A percentile compares a stretch with the other conserved stretches of the same genome.
These are phyloP conservation scores for Burhinus oedicnemus DNA, from an alignment of 2,113 vertebrate genomes.

Conservation along the genomic window DNA sequence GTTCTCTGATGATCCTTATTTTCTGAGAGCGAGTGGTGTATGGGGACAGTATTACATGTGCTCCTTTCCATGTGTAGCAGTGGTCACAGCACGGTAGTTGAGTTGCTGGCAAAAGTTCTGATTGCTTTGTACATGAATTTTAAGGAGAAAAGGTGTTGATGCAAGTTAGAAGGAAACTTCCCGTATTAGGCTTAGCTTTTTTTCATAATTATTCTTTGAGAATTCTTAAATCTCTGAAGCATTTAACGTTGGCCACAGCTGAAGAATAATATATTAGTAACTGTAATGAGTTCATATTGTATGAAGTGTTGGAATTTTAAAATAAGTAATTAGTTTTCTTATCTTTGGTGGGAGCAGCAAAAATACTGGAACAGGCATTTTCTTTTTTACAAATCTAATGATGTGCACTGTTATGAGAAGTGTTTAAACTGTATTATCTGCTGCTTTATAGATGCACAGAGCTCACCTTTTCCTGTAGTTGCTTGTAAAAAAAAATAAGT, in stretches of 20 bases:
- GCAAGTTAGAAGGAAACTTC: neutral
- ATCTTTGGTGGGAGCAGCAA: neutral
- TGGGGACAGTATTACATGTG: accelerated
- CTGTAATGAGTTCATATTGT: neutral
- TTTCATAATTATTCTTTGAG: neutral
- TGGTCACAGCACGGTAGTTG: neutral
- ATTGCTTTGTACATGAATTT: neutral
- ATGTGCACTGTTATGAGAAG: neutral
- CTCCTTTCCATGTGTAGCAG: neutral
- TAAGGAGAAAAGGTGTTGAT: neutral
- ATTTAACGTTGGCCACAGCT: neutral
- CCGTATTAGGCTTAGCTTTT: neutral
- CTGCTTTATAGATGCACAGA: neutral
- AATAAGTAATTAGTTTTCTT: neutral
- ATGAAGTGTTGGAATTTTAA: neutral
- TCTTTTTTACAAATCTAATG: neutral
- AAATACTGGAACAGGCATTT: neutral
- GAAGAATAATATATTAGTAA: neutral
- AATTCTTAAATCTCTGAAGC: neutral
- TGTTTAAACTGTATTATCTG: neutral
- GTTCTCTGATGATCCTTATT: neutral
- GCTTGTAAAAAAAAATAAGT: neutral
- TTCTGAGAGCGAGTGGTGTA: neutral
- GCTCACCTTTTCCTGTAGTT: neutral
- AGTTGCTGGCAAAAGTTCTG: neutral